These are phyloP conservation scores for Uloborus diversus DNA, from an alignment of 1,140 invertebrate genomes.

Conservation along the genomic window DNA sequence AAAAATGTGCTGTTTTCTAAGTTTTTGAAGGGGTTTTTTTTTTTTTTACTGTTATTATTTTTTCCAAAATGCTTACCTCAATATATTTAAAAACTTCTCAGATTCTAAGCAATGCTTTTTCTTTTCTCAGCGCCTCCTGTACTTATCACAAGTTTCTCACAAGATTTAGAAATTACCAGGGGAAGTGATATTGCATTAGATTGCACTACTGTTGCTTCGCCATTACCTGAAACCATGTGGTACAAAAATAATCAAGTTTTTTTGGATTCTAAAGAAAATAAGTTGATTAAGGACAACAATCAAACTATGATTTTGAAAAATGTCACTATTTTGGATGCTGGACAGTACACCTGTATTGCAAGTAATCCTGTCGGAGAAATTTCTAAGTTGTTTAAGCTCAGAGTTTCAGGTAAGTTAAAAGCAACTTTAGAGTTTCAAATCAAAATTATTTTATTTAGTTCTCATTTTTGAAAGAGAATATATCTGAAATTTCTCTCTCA, in stretches of 20 bases:
- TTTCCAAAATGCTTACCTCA: neutral
- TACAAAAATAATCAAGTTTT: constrained; percentile 49
- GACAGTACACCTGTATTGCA: constrained; percentile 63
- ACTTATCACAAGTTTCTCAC: neutral
- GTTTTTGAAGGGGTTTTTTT: neutral
- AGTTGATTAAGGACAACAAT: constrained; percentile 1
- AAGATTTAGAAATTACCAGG: neutral
- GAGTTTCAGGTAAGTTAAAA: constrained; percentile 39
- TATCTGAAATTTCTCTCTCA: no score
- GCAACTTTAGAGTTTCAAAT: neutral
- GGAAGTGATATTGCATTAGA: constrained; percentile 25
- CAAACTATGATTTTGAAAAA: constrained; percentile 7
- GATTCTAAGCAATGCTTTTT: neutral
- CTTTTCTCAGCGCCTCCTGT: constrained; percentile 28
- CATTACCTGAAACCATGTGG: constrained; percentile 64
- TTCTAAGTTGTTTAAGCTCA: constrained; percentile 25
- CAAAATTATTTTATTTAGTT: neutral
- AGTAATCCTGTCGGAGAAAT: constrained; percentile 63
- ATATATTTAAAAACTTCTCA: neutral
- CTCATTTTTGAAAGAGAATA: no score
- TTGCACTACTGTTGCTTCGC: constrained; percentile 63
- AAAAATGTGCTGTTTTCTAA: neutral
- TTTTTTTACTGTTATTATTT: neutral
- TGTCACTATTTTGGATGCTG: constrained; percentile 58
- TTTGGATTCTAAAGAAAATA: neutral